phyloP scores from a whole-genome alignment of 2,888 invertebrate genomes.

The Serripes groenlandicus region DNA sequence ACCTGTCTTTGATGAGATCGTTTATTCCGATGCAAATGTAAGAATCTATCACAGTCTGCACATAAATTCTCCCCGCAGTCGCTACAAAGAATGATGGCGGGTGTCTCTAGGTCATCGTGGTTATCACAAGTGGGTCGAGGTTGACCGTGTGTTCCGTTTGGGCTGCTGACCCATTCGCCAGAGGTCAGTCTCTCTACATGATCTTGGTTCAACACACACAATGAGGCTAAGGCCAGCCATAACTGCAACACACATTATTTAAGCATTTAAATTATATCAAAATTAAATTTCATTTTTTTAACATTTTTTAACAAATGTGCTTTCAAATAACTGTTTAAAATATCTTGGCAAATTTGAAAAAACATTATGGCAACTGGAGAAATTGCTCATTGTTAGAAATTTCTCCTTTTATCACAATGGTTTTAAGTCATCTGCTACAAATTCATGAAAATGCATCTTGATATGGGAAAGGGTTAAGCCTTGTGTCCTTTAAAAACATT shows the following conservation, averaged over 20 bases:
- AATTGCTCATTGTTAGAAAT: neutral
- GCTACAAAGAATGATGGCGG: conserved; percentile 96
- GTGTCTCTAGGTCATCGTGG: conserved; percentile 97
- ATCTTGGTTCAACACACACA: conserved; percentile 96
- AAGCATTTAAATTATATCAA: no score
- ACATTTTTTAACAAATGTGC: no score
- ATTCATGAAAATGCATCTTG: no score
- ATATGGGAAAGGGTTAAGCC: no score
- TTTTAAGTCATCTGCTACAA: no score
- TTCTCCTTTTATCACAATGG: neutral
- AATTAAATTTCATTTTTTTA: no score
- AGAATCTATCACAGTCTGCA: conserved; percentile 97
- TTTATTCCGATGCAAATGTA: conserved; percentile 96
- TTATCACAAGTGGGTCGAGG: conserved; percentile 95
- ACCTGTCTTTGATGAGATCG: conserved; percentile 93
- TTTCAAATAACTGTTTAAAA: no score
- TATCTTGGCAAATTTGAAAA: neutral
- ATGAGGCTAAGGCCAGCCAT: conserved; percentile 97
- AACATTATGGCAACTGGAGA: neutral
- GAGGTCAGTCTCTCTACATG: conserved; percentile 94
- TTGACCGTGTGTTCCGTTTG: conserved; percentile 87
- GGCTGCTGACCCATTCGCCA: conserved; percentile 91
- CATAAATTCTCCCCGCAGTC: conserved; percentile 97
- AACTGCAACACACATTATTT: no score
- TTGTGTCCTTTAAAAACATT: no score